Evolutionary conservation across 2,113 vertebrate species (phyloP), one percentile per base, ranked within the genome.

Genomic region (Archilochus colubris): DNA sequence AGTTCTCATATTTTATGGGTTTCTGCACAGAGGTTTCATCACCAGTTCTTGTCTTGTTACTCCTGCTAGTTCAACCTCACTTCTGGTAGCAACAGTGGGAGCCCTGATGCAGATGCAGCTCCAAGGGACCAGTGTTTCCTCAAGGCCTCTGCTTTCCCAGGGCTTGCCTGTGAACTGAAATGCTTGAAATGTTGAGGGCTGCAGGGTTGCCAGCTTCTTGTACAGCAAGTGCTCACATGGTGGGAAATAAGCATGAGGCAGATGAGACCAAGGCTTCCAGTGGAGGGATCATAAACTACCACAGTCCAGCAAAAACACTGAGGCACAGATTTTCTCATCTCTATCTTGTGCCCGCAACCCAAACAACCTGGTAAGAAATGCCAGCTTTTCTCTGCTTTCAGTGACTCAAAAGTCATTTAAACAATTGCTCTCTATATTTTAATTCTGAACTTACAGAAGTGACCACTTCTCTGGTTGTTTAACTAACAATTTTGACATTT

Each of bases 331-430:
- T 95, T 89, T 92, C 68, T 72, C 76, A 75, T 91, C 50, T 90
- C 48, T 69, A 12, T 2, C 36, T 94, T 63, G 24, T 54, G 72
- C 43, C 53, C 36, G 40, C 76, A 86, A 25, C 64, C 44, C 68
- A 94, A 78, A 88, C 44, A 81, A 50, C 61, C n/a, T 61, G 73
- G 51, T 86, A 80, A 91, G 86, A 81, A 84, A 72, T 62, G 30
- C 30, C 64, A 88, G 44, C 44, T 95, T 81, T 80, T 51, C 28
- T 57, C 53, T 78, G 68, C 55, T 88, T 86, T 50, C 40, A 70
- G 24, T 40, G 27, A 44, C 53, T 83, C 48, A 63, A 70, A 86
- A 86, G 36, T 64, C 0, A 28, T 70, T 83, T 78, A 50, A 95
- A 81, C 46, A 73, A 6, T 44, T 57, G 20, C 38, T 48, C 8